Percentiles rank a stretch among this genome's conserved stretches.
These are phyloP conservation scores for Drymonia ruficornis DNA, from an alignment of 2,888 invertebrate species.

Conservation along the genomic window DNA sequence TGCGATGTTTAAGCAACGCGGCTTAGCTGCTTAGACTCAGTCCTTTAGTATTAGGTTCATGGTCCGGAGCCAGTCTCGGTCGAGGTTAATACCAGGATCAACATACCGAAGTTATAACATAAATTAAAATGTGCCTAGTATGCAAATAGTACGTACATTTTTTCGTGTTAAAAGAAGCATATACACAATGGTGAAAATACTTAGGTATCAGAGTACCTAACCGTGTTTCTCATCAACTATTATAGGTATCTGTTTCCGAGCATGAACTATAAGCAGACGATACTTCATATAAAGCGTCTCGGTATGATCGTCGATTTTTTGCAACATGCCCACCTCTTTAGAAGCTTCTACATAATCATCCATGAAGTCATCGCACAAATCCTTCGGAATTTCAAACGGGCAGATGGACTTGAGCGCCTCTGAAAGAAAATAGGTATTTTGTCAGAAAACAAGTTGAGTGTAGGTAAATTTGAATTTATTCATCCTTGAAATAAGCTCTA, in stretches of 20 bases:
- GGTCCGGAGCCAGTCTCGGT: too few relatives aligned
- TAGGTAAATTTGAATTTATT: too few relatives aligned
- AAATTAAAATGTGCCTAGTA: too few relatives aligned
- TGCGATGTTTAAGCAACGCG: too few relatives aligned
- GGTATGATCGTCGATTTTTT: conserved; percentile 6
- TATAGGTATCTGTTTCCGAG: background rate
- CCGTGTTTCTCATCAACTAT: background rate
- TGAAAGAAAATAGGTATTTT: conserved; percentile 6
- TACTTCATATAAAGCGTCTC: background rate
- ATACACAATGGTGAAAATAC: too few relatives aligned
- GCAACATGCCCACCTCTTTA: conserved; percentile 3
- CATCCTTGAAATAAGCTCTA: background rate
- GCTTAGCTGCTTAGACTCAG: too few relatives aligned
- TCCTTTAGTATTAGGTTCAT: too few relatives aligned
- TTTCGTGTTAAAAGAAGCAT: too few relatives aligned
- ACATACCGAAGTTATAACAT: too few relatives aligned
- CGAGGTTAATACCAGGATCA: too few relatives aligned
- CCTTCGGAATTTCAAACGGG: conserved; percentile 10
- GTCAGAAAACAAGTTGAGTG: background rate
- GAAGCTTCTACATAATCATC: conserved; percentile 8
- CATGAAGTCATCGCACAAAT: conserved; percentile 8
- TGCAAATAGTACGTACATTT: too few relatives aligned
- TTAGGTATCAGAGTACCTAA: too few relatives aligned
- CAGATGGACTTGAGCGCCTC: conserved; percentile 9
- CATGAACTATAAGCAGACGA: background rate